A percentile compares a stretch with the other conserved stretches of the same genome.
These are phyloP conservation scores for Typhlichthys eigenmanni DNA, from an alignment of 2,797 vertebrate genomes.

Conservation along the genomic window DNA sequence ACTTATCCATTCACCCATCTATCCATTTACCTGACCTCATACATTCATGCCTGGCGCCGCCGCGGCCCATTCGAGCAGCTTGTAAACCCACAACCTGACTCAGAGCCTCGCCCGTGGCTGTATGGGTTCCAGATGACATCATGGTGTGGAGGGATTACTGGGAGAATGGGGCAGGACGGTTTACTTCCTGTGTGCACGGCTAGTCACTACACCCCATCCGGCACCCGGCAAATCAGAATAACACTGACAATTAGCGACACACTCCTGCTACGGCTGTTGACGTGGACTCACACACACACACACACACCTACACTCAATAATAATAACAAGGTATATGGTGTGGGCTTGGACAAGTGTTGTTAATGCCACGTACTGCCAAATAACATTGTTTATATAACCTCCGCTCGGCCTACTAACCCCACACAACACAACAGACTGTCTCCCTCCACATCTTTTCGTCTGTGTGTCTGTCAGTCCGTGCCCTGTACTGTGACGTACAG, in stretches of 20 bases:
- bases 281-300: slow-evolving; percentile 26
- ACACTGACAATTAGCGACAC: slow-evolving; percentile 33
- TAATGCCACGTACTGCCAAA: slow-evolving; percentile 78
- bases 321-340: slow-evolving; percentile 64
- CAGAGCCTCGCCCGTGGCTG: slow-evolving; percentile 14
- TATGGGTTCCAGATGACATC: slow-evolving; percentile 61
- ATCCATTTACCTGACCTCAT: not conserved
- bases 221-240: slow-evolving; percentile 43
- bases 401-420: slow-evolving; percentile 61
- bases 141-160: slow-evolving; percentile 68
- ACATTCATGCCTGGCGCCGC: not conserved
- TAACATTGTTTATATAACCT: slow-evolving; percentile 81
- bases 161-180: slow-evolving; percentile 37
- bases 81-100: not conserved
- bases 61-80: not conserved
- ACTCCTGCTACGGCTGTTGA: slow-evolving; percentile 16
- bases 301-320: slow-evolving; percentile 26
- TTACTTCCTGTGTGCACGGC: slow-evolving; percentile 63
- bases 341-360: slow-evolving; percentile 64
- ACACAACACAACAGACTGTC: slow-evolving; percentile 13
- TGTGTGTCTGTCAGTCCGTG: not conserved
- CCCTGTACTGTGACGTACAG: slow-evolving; percentile 46
- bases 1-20: slow-evolving; percentile 1
- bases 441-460: slow-evolving; percentile 17
- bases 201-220: slow-evolving; percentile 51